A percentile compares a stretch with the other conserved stretches of the same genome.
These are phyloP conservation scores for Semnornis frantzii DNA, from an alignment of 2,113 vertebrate species.

Conservation along the genomic window DNA sequence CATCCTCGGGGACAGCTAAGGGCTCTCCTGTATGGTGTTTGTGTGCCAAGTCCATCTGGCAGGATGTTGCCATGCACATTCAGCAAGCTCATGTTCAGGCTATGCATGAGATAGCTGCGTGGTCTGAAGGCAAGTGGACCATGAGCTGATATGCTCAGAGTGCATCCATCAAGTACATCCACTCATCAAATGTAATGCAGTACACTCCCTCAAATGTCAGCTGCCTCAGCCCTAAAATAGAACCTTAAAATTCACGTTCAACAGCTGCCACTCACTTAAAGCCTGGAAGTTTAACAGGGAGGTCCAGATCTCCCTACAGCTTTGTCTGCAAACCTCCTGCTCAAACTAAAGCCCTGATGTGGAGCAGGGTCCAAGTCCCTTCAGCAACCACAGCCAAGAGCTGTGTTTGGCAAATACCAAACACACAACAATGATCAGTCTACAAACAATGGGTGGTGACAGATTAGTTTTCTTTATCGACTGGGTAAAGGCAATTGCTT, in stretches of 20 bases:
- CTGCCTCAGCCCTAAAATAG: not conserved
- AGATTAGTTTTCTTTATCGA: not conserved
- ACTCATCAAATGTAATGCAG: not conserved
- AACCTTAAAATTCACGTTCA: not conserved
- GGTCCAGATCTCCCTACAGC: not conserved
- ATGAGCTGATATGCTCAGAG: not conserved
- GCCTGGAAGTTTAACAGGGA: not conserved
- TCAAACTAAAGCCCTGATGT: not conserved
- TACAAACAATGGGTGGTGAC: fast-evolving
- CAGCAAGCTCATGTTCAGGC: not conserved
- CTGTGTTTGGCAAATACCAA: not conserved
- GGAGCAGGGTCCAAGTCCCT: not conserved
- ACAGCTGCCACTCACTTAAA: not conserved
- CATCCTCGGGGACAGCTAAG: not conserved
- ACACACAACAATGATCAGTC: not conserved
- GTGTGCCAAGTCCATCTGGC: not conserved
- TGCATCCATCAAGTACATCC: not conserved
- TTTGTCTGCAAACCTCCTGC: not conserved
- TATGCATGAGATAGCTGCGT: fast-evolving
- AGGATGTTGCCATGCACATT: not conserved
- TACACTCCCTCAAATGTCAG: not conserved
- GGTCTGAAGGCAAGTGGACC: not conserved
- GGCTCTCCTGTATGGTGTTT: not conserved
- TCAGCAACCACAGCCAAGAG: not conserved
- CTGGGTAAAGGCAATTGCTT: not conserved